phyloP scores from a whole-genome alignment of 1,140 invertebrate species.

The Phymorhynchus buccinoides region DNA sequence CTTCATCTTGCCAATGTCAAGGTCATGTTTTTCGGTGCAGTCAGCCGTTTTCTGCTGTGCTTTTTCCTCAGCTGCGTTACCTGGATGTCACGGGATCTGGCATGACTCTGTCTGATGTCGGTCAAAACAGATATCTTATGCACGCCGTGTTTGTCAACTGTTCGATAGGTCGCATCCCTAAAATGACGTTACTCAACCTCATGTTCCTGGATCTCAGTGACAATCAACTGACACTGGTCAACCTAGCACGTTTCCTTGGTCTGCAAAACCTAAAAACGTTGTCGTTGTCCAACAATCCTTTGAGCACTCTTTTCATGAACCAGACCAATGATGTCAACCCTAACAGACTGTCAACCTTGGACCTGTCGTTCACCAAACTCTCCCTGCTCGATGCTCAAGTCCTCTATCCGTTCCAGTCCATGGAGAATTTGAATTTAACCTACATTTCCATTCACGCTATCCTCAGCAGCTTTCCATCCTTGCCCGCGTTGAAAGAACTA shows the following conservation, averaged over 20 bases:
- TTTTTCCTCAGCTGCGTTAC: too few species aligned
- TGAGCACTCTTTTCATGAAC: neutral
- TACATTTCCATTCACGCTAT: too few species aligned
- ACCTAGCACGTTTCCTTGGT: neutral
- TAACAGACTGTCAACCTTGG: neutral
- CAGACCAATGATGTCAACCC: neutral
- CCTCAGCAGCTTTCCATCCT: neutral
- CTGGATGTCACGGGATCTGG: too few species aligned
- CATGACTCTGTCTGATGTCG: neutral
- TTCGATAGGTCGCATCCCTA: neutral
- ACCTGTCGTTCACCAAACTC: neutral
- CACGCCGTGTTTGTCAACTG: neutral
- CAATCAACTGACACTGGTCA: slow-evolving; percentile 8
- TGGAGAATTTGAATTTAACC: neutral
- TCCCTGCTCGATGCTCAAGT: neutral
- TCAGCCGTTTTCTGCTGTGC: too few species aligned
- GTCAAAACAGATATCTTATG: neutral
- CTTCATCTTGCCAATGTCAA: slow-evolving; percentile 49
- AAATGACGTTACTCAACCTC: neutral
- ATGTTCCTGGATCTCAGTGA: slow-evolving; percentile 33
- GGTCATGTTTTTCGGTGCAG: too few species aligned
- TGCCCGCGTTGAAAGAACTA: neutral
- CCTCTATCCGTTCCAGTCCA: slow-evolving; percentile 19
- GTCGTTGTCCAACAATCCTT: slow-evolving; percentile 31
- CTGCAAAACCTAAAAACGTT: neutral